Evolutionary conservation across 1,140 invertebrate species (phyloP).

Genomic region (Neodiprion fabricii): DNA sequence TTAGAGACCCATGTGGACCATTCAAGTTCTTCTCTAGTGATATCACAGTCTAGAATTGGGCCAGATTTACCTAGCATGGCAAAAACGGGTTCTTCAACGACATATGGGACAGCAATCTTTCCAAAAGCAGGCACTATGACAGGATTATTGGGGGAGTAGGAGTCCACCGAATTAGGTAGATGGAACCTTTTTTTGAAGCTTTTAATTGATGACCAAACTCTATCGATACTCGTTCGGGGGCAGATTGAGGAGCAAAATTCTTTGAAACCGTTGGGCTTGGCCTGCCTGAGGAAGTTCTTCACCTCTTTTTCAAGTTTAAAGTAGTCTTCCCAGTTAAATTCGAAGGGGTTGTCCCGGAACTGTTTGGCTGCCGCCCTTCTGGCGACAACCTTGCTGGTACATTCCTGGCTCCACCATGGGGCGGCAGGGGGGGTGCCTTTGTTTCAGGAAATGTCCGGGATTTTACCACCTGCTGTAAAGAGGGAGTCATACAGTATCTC

Average conservation of each 20-base stretch:
- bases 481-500: too few species aligned
- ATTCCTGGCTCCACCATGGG: neutral
- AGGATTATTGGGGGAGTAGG: neutral
- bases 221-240: neutral
- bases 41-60: neutral
- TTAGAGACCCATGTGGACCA: neutral
- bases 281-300: neutral
- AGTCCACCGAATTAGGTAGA: neutral
- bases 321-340: neutral
- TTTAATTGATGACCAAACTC: neutral
- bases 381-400: neutral
- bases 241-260: neutral
- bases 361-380: neutral
- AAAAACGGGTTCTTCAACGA: neutral
- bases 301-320: neutral
- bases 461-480: too few species aligned
- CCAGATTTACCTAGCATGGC: neutral
- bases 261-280: neutral
- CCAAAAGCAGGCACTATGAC: neutral
- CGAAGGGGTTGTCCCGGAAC: neutral
- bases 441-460: too few species aligned
- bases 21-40: neutral
- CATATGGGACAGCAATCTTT: neutral
- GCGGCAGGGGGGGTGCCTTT: too few species aligned
- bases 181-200: neutral